Evolutionary conservation across 2,888 invertebrate genomes (phyloP).

Genomic region (Lysandra bellargus): DNA sequence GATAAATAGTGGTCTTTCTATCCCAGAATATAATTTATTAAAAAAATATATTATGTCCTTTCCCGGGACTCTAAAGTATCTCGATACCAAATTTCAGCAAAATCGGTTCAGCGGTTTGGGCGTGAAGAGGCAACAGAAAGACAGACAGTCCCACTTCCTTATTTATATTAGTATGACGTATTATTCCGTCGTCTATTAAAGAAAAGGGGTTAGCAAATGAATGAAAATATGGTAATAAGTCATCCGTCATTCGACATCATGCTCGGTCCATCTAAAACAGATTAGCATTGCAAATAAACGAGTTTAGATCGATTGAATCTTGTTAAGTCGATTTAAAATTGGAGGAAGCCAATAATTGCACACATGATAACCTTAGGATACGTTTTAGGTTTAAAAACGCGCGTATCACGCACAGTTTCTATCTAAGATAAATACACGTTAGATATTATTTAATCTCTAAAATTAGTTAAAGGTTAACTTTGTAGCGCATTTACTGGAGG

Average conservation of each 20-base stretch:
- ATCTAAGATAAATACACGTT: neutral
- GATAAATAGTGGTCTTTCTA: too few species aligned
- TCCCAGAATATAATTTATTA: too few species aligned
- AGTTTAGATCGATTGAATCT: neutral
- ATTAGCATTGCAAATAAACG: constrained; percentile 2
- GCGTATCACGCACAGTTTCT: neutral
- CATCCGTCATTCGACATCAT: neutral
- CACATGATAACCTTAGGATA: neutral
- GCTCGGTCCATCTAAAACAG: constrained; percentile 5
- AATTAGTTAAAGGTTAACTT: neutral
- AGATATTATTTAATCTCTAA: neutral
- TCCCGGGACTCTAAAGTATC: too few species aligned
- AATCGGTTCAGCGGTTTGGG: too few species aligned
- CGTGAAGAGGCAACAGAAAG: too few species aligned
- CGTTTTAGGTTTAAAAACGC: neutral
- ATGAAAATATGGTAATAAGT: neutral
- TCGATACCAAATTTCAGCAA: too few species aligned
- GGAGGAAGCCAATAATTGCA: neutral
- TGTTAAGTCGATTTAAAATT: neutral
- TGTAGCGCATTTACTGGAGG: neutral
- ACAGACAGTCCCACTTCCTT: too few species aligned
- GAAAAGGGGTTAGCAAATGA: neutral
- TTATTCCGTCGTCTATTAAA: too few species aligned
- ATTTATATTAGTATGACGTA: too few species aligned
- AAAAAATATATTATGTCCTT: too few species aligned